Percentiles rank a stretch among this genome's conserved stretches.
These are phyloP conservation scores for Okamejei kenojei DNA, from an alignment of 2,797 vertebrate genomes.

Conservation along the genomic window DNA sequence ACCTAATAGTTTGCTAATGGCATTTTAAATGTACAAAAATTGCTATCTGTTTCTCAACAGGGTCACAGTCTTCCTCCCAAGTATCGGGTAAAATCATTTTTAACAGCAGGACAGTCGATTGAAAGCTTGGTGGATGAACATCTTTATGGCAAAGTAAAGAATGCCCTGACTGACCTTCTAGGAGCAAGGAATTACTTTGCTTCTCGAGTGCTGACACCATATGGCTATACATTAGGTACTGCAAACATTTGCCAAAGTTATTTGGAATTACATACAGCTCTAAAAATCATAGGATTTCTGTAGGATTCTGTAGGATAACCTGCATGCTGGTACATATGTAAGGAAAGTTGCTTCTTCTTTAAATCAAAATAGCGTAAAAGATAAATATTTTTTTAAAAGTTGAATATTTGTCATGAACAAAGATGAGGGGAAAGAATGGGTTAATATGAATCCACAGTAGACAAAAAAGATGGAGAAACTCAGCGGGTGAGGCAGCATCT, in stretches of 20 bases:
- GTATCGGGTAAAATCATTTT: conserved; percentile 68
- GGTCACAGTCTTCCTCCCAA: conserved; percentile 67
- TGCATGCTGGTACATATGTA: neutral
- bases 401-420: too few species aligned
- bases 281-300: neutral
- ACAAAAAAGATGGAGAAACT: too few species aligned
- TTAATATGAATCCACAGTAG: neutral
- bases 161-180: conserved; percentile 68
- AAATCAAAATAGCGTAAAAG: neutral
- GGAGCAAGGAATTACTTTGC: conserved; percentile 73
- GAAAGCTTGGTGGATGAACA: conserved; percentile 64
- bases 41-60: conserved; percentile 51
- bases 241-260: neutral
- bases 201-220: conserved; percentile 72
- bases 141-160: conserved; percentile 67
- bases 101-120: conserved; percentile 52
- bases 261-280: neutral
- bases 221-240: conserved; percentile 79
- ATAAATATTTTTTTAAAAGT: neutral
- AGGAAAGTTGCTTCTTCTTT: neutral
- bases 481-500: too few species aligned
- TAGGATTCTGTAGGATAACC: neutral
- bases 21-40: neutral
- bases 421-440: neutral
- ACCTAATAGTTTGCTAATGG: neutral